Evolutionary conservation across 1,140 invertebrate species (phyloP).

Genomic region (Nomia melanderi): DNA sequence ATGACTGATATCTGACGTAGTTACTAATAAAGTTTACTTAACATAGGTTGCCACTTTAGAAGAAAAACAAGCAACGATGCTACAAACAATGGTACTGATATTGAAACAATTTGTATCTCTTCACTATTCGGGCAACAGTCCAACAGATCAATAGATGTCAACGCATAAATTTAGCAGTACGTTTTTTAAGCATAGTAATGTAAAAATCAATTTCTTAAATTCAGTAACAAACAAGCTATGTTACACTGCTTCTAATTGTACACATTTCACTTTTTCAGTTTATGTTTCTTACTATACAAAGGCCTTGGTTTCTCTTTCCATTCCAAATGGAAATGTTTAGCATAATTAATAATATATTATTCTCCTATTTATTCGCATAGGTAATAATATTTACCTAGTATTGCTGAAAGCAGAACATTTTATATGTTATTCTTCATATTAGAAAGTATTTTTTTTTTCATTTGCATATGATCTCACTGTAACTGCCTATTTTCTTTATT

Average conservation of each 20-base stretch:
- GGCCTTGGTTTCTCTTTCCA: constrained; percentile 49
- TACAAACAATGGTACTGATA: constrained; percentile 74
- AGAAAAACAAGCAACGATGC: constrained; percentile 74
- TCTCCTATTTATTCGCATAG: constrained; percentile 65
- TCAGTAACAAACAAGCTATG: neutral
- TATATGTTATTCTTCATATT: constrained; percentile 47
- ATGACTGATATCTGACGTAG: neutral
- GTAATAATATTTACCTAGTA: constrained; percentile 52
- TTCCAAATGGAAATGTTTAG: constrained; percentile 51
- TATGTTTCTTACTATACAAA: constrained; percentile 26
- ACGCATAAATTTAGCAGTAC: constrained; percentile 52
- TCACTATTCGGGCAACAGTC: constrained; percentile 62
- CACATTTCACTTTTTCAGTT: neutral
- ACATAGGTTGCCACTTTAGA: constrained; percentile 74
- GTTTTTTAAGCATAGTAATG: constrained; percentile 48
- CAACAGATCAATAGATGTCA: constrained; percentile 66
- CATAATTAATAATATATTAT: constrained; percentile 42
- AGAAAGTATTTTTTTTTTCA: constrained; percentile 31
- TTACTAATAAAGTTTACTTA: constrained; percentile 24
- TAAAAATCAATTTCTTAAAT: neutral
- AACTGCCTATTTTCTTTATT: constrained; percentile 28
- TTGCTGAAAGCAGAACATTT: constrained; percentile 56
- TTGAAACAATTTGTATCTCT: constrained; percentile 70
- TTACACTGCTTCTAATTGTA: neutral
- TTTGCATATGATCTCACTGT: constrained; percentile 42